These are phyloP conservation scores for Lissocephala sabroskyi DNA, from an alignment of 2,888 invertebrate genomes.

Conservation along the genomic window DNA sequence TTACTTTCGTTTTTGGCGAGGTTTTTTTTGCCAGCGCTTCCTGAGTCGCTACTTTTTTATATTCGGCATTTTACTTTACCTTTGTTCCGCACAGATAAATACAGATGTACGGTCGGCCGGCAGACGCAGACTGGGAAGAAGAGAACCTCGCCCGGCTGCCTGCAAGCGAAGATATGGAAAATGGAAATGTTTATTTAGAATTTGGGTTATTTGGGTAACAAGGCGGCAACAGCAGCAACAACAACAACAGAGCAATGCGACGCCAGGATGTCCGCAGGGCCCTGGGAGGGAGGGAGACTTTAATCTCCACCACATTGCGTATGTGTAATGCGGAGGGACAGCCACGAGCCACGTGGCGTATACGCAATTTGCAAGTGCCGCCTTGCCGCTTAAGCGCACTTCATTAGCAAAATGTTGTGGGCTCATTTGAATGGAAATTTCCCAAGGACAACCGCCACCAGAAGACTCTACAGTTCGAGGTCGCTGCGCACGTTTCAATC, in stretches of 20 bases:
- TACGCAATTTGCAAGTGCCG: constrained; percentile 4
- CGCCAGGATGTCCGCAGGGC: too few relatives aligned
- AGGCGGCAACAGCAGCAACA: constrained; percentile 5
- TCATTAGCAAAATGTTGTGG: constrained; percentile 3
- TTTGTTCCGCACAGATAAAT: constrained; percentile 6
- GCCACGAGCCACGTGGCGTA: constrained; percentile 10
- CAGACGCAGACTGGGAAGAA: neutral
- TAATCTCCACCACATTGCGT: neutral
- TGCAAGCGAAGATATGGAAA: constrained; percentile 2
- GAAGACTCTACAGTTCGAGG: too few relatives aligned
- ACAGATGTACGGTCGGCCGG: neutral
- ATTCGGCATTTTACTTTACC: neutral
- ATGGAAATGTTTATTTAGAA: constrained; percentile 57
- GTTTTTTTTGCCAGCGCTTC: neutral
- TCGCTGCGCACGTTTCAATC: too few relatives aligned
- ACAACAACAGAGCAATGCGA: too few relatives aligned
- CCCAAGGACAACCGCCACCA: too few relatives aligned
- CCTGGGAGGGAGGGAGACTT: too few relatives aligned
- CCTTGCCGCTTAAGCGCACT: neutral
- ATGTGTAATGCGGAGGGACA: neutral
- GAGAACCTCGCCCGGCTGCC: neutral
- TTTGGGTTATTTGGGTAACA: constrained; percentile 12
- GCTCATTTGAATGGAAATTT: constrained; percentile 2
- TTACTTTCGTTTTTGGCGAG: constrained; percentile 6
- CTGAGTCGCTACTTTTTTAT: neutral